Base-by-base conservation (phyloP, 2,113 vertebrate species). In the Cardinalis cardinalis region DNA sequence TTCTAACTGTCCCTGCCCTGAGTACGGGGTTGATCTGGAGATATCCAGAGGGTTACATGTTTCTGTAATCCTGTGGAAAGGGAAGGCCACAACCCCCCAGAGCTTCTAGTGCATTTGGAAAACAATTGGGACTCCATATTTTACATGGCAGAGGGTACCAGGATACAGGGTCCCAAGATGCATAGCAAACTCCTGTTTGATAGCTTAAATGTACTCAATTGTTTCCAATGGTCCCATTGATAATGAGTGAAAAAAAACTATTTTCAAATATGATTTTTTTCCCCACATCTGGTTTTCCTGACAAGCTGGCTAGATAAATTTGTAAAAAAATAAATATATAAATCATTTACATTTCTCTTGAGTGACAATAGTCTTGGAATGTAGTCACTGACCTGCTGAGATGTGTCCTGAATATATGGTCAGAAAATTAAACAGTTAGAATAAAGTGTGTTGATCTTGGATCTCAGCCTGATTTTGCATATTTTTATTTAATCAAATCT, bases 381-480 rank as follows among this genome's bases (percentile, higher is more conserved):
- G 36, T 26, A 91, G 31, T 18, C 7, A 20, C 4, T 44, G 53
- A 77, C 41, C 34, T 95, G 17, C 66, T 94, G 84, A 73, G 36
- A 75, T 24, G 29, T 75, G 32, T 56, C 28, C 72, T 71, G n/a
- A 56, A 46, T 87, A 44, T 80, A 87, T 21, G 4, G 36, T 59
- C 34, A 83, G 36, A 92, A 71, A 94, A 55, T 61, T 61, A 94
- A 93, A 70, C 44, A 90, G 40, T 18, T 83, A 58, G 68, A 82
- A 59, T 74, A 34, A 73, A 24, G 81, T 72, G 69, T 89, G 74
- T 88, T 95, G 29, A 68, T 78, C 24, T 95, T 96, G 91, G 69
- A 87, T 64, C 48, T 10, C 5, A 92, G 80, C 53, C 34, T 85
- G 81, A 76, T 94, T 94, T 89, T 88, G 36, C 75, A 77, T 85